Conservation (phyloP, 2,797 vertebrate species). For the Perdix hodgsoniae region DNA sequence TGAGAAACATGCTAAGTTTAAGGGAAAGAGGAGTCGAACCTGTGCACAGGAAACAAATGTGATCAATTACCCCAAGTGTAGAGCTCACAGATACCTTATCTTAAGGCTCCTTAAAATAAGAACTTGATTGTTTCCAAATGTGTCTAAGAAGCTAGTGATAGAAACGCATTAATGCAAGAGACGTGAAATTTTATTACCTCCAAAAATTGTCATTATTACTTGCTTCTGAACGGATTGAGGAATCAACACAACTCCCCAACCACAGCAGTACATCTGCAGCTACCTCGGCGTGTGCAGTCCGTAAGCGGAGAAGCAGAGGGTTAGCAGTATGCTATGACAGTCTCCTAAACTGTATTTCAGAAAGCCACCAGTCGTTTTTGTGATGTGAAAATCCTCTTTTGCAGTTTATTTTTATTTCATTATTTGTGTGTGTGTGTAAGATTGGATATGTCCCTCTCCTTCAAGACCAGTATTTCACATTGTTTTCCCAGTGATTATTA, state of each 20-base stretch:
- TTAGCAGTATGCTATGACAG: background rate
- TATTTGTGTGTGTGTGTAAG: no score
- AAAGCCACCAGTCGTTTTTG: background rate
- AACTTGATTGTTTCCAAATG: conserved; percentile 98
- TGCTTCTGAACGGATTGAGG: conserved; percentile 76
- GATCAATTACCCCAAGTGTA: conserved; percentile 93
- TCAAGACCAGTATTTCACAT: background rate
- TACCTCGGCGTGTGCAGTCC: background rate
- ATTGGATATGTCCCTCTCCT: background rate
- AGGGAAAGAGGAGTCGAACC: conserved; percentile 87
- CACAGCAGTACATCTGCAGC: conserved; percentile 49
- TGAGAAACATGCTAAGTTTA: conserved; percentile 84
- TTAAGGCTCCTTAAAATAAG: conserved; percentile 89
- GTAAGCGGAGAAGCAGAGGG: background rate
- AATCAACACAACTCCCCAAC: conserved; percentile 83
- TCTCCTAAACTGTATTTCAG: background rate
- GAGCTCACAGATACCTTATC: conserved; percentile 93
- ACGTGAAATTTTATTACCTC: conserved; percentile 83
- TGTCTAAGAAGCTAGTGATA: conserved; percentile 78
- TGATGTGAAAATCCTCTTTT: background rate
- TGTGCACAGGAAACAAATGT: conserved; percentile 90
- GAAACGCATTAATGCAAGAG: conserved; percentile 75
- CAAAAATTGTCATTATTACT: conserved; percentile 79
- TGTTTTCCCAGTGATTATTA: background rate
- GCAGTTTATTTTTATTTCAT: background rate